Base-by-base conservation (phyloP, 1,140 invertebrate genomes). In the Rhagoletis pomonella region DNA sequence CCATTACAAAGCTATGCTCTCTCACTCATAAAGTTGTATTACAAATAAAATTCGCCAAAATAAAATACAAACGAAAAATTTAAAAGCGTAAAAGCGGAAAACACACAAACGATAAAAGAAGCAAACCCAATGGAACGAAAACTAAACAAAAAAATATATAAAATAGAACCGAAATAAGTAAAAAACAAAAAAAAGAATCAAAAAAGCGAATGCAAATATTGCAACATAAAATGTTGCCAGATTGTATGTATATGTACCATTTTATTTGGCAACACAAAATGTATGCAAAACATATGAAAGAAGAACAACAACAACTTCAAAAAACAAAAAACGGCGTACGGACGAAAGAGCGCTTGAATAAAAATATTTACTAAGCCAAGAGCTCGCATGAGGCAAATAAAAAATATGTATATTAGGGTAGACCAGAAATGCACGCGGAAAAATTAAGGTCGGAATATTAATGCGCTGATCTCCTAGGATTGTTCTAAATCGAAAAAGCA, bases 141-240 rank as follows among this genome's bases (percentile, higher is more conserved):
- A 59, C 12, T 17, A 64, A 64, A 29, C 29, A 73, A 73, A 55
- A 14, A n/a, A n/a, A 50, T 77, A 44, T 55, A 55, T 2, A 81
- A 73, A 62, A 4, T 4, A 62, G n/a, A 62, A 14, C 9, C 17
- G n/a, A 55, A 81, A 55, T n/a, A 29, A 55, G 19, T 4, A n/a
- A 1, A 55, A 55, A 58, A 50, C 5, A 7, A 55, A 81, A 19
- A 10, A 12, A 55, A 81, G 19, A 81, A 29, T 81, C 17, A 29
- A 81, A 47, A 17, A 81, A 81, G 73, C 47, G 73, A 55, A 81
- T 19, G 73, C 73, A 81, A 81, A 81, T 81, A 55, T 55, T 81
- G 73, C 47, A 12, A 55, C 73, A 55, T 55, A 81, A 55, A 55
- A 81, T 81, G 44, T 81, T 55, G 73, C 47, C 73, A 29, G 73